phyloP scores from a whole-genome alignment of 2,113 vertebrate genomes.

The Eclectus roratus region DNA sequence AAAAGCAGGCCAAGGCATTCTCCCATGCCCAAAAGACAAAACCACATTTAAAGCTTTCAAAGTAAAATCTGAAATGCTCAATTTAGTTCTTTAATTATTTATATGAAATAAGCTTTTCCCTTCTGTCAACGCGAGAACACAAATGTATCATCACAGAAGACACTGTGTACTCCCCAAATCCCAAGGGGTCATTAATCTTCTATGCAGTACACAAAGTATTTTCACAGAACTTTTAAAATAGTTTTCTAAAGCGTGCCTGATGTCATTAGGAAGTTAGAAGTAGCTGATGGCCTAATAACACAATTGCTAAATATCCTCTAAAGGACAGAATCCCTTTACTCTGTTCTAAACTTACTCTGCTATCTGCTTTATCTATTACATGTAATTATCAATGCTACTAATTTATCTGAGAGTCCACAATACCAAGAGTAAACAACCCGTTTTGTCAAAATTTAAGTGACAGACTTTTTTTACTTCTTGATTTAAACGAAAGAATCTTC shows the following conservation, averaged over 20 bases:
- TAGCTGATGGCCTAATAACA: neutral
- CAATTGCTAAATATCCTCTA: neutral
- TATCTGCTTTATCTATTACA: neutral
- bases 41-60: neutral
- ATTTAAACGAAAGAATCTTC: neutral
- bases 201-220: neutral
- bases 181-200: neutral
- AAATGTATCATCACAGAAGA: neutral
- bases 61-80: neutral
- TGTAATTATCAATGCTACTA: neutral
- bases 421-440: neutral
- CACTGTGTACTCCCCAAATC: slow-evolving; percentile 21
- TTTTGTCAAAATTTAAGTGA: neutral
- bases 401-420: neutral
- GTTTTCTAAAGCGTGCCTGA: neutral
- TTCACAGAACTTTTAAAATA: slow-evolving; percentile 20
- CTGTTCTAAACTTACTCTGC: neutral
- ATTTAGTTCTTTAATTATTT: neutral
- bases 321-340: neutral
- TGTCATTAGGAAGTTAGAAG: neutral
- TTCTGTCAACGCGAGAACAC: neutral
- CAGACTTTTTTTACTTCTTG: neutral
- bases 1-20: neutral
- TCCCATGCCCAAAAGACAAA: neutral
- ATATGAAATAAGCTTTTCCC: neutral